These are phyloP conservation scores for Drosophila pseudotalamancana DNA, from an alignment of 2,888 invertebrate genomes.

Conservation along the genomic window DNA sequence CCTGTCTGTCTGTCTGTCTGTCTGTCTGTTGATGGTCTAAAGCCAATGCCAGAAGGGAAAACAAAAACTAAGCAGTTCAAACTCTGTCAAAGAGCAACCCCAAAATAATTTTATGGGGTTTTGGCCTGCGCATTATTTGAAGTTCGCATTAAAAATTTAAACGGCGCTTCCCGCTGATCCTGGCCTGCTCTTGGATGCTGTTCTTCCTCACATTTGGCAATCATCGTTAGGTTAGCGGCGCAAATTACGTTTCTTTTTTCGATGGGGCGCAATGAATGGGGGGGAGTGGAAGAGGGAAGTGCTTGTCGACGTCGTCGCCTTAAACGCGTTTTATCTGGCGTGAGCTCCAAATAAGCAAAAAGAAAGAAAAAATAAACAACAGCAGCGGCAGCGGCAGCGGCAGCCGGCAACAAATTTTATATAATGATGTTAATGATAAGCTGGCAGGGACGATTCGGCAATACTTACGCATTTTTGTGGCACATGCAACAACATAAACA, in stretches of 20 bases:
- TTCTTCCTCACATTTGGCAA: conserved; percentile 57
- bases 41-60: conserved; percentile 16
- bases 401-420: conserved; percentile 56
- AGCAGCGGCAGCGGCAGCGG: conserved; percentile 23
- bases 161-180: conserved; percentile 58
- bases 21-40: conserved; percentile 14
- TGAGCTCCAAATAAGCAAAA: conserved; percentile 40
- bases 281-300: neutral
- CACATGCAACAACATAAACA: conserved; percentile 61
- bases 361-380: conserved; percentile 26
- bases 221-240: conserved; percentile 77
- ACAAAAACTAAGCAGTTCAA: conserved; percentile 37
- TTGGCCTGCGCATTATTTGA: conserved; percentile 67
- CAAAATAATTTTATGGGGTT: conserved; percentile 33
- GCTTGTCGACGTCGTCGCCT: conserved; percentile 36
- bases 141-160: conserved; percentile 80
- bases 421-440: conserved; percentile 77
- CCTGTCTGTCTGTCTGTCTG: conserved; percentile 5
- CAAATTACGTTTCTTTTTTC: conserved; percentile 66
- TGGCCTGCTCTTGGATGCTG: conserved; percentile 6
- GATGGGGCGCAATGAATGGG: neutral
- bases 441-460: conserved; percentile 45
- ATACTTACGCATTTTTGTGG: conserved; percentile 76
- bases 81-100: conserved; percentile 52
- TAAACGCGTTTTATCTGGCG: conserved; percentile 58